Conservation (phyloP, 2,113 vertebrate genomes). For the Microtus pennsylvanicus region DNA sequence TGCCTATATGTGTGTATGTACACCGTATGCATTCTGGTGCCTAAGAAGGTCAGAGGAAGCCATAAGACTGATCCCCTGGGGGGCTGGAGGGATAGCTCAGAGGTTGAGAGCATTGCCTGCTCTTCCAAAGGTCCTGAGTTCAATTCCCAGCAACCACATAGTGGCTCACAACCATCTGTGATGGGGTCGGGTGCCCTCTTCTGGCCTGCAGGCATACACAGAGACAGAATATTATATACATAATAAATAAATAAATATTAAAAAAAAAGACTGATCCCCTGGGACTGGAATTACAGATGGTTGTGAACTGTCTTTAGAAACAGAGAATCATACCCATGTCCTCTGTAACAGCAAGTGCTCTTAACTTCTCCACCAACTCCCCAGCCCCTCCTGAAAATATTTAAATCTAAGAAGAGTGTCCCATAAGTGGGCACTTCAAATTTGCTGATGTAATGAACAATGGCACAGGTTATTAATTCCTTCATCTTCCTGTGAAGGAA, state of each 20-base stretch:
- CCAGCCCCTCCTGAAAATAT: not conserved
- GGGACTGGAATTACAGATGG: not conserved
- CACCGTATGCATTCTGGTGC: not conserved
- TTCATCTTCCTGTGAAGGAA: not conserved
- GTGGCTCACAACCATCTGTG: too few relatives aligned
- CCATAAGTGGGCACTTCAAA: not conserved
- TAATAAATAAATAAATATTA: too few relatives aligned
- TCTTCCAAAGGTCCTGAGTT: too few relatives aligned
- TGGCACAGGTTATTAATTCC: not conserved
- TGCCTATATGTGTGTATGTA: not conserved
- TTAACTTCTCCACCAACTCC: not conserved
- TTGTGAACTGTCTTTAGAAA: not conserved
- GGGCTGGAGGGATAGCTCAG: too few relatives aligned
- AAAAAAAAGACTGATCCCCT: not conserved
- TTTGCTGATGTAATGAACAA: not conserved
- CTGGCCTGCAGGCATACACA: too few relatives aligned
- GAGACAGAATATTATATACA: too few relatives aligned
- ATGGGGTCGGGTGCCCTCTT: too few relatives aligned
- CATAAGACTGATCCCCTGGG: not conserved
- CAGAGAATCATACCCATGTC: not conserved
- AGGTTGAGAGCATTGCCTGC: too few relatives aligned
- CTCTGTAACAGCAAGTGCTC: not conserved
- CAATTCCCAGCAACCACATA: too few relatives aligned
- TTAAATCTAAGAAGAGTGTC: not conserved
- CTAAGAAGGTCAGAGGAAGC: not conserved